Evolutionary conservation across 1,140 invertebrate genomes (phyloP), one percentile per base, ranked within the genome.

Genomic region (Zophobas atratus): DNA sequence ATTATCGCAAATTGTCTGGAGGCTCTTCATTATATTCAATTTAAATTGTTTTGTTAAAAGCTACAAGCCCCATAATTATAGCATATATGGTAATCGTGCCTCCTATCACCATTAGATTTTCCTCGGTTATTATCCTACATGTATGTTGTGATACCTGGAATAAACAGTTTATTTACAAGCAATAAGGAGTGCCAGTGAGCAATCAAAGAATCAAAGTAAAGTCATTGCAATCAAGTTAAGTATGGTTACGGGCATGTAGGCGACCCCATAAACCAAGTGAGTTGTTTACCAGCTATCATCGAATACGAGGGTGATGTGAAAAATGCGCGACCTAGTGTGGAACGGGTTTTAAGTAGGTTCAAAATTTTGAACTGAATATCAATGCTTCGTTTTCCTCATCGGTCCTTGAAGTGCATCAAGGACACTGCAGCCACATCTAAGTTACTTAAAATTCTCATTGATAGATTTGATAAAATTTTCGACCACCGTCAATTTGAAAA

Each of bases 91-190:
- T 41, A 67, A 67, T 67, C 36, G 20, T 38, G 60, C 2, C 43
- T 46, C 56, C 20, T 20, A 20, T 20, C 20, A 20, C 20, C 2
- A 46, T 67, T 41, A 20, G 20, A 43, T 67, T 67, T 67, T 67
- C n/a, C 38, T 67, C 32, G 43, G 60, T 43, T 41, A 67, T 67
- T 67, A 67, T 67, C 20, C 20, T 20, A 51, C 60, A 38, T 67
- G 43, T 39, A 67, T 67, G 60, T 43, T 67, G 39, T 67, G 60
- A 67, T 67, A 43, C 60, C 38, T 67, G 39, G 39, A 67, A 67
- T 46, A 67, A 67, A 67, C 43, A 43, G 60, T 67, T 67, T 67
- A 67, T 67, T 67, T 67, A 67, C 60, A 67, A 67, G 60, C 32
- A 41, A 41, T 32, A 43, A 33, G 60, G 60, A 67, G 60, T 67